phyloP scores from a whole-genome alignment of 2,113 vertebrate species.

The Dunckerocampus dactyliophorus region DNA sequence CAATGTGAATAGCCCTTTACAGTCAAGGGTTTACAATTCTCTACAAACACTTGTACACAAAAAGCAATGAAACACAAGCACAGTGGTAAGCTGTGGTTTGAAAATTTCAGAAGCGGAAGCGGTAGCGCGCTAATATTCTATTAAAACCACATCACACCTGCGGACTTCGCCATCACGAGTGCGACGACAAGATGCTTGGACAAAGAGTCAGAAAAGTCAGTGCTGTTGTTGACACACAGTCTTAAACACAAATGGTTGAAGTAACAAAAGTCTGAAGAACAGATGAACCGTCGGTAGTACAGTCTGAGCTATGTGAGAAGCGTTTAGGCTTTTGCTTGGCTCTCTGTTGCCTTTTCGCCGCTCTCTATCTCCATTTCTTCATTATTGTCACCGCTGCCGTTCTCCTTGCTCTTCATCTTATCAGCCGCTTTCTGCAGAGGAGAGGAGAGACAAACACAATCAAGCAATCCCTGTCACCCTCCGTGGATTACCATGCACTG shows the following conservation, averaged over 20 bases:
- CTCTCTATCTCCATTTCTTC: slow-evolving; percentile 65
- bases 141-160: slow-evolving; percentile 22
- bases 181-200: slow-evolving; percentile 28
- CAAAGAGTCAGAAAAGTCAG: slow-evolving; percentile 40
- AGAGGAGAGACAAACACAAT: background rate
- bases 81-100: slow-evolving; percentile 37
- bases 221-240: slow-evolving; percentile 24
- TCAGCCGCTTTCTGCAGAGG: slow-evolving; percentile 59
- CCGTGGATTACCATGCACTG: background rate
- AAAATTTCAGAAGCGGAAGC: slow-evolving; percentile 7
- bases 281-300: slow-evolving; percentile 24
- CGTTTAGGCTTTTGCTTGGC: slow-evolving; percentile 51
- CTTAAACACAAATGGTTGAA: slow-evolving; percentile 54
- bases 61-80: slow-evolving; percentile 37
- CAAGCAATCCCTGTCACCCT: background rate
- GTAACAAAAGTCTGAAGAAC: slow-evolving; percentile 59
- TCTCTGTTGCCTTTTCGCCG: slow-evolving; percentile 45
- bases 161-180: background rate
- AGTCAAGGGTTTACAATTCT: slow-evolving; percentile 42
- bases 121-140: slow-evolving; percentile 18
- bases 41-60: slow-evolving; percentile 24
- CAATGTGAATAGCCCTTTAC: slow-evolving; percentile 60
- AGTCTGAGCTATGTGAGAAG: slow-evolving; percentile 6
- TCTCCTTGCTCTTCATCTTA: slow-evolving; percentile 44
- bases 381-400: slow-evolving; percentile 10